Conservation (phyloP, 2,797 vertebrate species). For the Pangasius krempfi region DNA sequence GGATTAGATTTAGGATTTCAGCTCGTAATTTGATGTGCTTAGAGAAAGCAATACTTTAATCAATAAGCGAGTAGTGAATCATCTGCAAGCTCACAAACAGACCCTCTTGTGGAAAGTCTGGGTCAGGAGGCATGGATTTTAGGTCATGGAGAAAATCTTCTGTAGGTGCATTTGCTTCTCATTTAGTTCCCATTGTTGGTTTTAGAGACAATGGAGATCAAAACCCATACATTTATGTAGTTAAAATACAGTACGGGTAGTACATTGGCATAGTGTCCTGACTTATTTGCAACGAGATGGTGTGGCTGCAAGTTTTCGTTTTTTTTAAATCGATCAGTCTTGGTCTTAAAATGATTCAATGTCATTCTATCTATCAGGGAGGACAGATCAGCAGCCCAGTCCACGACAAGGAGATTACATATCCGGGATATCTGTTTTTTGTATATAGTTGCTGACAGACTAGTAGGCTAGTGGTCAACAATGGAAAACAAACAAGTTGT, state of each 20-base stretch:
- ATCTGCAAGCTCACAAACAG: constrained; percentile 20
- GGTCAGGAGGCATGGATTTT: constrained; percentile 25
- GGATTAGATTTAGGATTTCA: constrained; percentile 13
- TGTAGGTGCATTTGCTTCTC: constrained; percentile 21
- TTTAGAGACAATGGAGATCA: constrained; percentile 5
- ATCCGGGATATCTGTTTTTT: background rate
- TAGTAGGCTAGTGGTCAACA: background rate
- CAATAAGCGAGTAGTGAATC: constrained; percentile 31
- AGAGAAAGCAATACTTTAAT: constrained; percentile 25
- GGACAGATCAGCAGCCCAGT: background rate
- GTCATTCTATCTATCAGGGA: background rate
- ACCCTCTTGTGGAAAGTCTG: constrained; percentile 31
- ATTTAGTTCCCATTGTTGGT: constrained; percentile 8
- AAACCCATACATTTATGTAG: background rate
- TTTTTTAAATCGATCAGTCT: background rate
- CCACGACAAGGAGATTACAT: background rate
- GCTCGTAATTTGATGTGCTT: constrained; percentile 33
- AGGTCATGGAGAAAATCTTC: constrained; percentile 15
- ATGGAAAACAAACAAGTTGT: background rate
- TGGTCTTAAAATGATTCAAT: background rate
- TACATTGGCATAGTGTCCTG: background rate
- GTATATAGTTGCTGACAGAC: background rate
- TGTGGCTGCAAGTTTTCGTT: background rate
- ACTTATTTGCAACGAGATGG: background rate
- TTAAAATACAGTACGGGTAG: background rate